phyloP scores from a whole-genome alignment of 2,888 invertebrate species.

The Drosophila paramelanica region DNA sequence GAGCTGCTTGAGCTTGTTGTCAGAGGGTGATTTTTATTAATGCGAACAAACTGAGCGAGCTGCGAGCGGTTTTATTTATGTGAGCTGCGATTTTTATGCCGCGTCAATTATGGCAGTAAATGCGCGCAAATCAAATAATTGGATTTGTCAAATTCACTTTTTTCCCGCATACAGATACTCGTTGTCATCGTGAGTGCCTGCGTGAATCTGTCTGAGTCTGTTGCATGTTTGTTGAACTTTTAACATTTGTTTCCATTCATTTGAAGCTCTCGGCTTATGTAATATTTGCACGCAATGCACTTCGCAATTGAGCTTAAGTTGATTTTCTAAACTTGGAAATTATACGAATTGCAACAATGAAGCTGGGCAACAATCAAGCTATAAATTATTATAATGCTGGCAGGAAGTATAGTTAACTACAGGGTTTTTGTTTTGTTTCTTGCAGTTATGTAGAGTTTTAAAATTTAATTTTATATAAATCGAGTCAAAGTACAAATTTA shows the following conservation, averaged over 20 bases:
- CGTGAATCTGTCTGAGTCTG: neutral
- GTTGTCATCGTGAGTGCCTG: slow-evolving; percentile 21
- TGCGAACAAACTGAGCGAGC: neutral
- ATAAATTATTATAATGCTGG: slow-evolving; percentile 4
- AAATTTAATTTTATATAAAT: neutral
- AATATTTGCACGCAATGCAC: slow-evolving; percentile 31
- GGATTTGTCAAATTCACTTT: slow-evolving; percentile 29
- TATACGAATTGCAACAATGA: slow-evolving; percentile 4
- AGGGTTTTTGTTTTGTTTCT: too few relatives aligned
- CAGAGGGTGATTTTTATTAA: slow-evolving; percentile 40
- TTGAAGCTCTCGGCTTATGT: slow-evolving; percentile 13
- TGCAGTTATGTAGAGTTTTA: neutral
- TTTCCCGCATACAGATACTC: neutral
- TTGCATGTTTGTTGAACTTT: slow-evolving; percentile 31
- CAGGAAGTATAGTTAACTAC: slow-evolving; percentile 1
- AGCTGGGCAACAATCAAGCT: slow-evolving; percentile 3
- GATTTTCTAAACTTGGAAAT: slow-evolving; percentile 15
- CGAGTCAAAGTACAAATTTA: neutral
- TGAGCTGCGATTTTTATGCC: slow-evolving; percentile 36
- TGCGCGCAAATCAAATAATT: slow-evolving; percentile 60
- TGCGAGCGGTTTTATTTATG: slow-evolving; percentile 14
- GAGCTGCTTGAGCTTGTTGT: slow-evolving; percentile 12
- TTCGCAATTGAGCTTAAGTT: slow-evolving; percentile 16
- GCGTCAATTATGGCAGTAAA: slow-evolving; percentile 47
- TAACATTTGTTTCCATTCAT: slow-evolving; percentile 26